phyloP scores from a whole-genome alignment of 2,888 invertebrate species.

The Brachycybe producta region DNA sequence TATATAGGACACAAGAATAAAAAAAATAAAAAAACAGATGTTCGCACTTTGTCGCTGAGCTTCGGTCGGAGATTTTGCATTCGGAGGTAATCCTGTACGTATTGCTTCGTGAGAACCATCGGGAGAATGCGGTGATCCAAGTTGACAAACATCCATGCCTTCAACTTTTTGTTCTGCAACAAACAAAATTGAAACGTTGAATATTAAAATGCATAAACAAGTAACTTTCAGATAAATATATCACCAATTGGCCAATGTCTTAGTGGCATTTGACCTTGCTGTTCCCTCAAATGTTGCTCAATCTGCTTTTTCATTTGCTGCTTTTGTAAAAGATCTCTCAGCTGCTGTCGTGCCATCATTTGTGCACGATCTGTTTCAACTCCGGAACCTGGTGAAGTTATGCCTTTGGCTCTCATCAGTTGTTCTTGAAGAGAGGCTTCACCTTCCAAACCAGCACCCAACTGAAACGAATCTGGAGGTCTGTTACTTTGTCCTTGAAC shows the following conservation, averaged over 20 bases:
- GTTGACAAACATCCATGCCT: background rate
- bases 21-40: background rate
- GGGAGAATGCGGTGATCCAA: background rate
- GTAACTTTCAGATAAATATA: too few species aligned
- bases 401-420: background rate
- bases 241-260: constrained; percentile 25
- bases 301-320: constrained; percentile 42
- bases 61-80: background rate
- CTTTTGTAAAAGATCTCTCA: constrained; percentile 64
- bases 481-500: background rate
- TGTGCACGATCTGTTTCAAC: constrained; percentile 24
- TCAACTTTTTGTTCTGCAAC: constrained; percentile 8
- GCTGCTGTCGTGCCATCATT: constrained; percentile 52
- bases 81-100: background rate
- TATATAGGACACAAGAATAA: background rate
- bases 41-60: constrained; percentile 1
- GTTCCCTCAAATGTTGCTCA: constrained; percentile 31
- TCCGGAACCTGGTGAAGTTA: background rate
- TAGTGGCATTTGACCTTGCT: constrained; percentile 31
- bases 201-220: too few species aligned
- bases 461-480: constrained; percentile 11
- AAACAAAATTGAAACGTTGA: too few species aligned
- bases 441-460: background rate
- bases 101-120: background rate
- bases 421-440: constrained; percentile 15